Evolutionary conservation across 2,113 vertebrate species (phyloP), one percentile per base, ranked within the genome.

Genomic region (Pelusios castaneus): DNA sequence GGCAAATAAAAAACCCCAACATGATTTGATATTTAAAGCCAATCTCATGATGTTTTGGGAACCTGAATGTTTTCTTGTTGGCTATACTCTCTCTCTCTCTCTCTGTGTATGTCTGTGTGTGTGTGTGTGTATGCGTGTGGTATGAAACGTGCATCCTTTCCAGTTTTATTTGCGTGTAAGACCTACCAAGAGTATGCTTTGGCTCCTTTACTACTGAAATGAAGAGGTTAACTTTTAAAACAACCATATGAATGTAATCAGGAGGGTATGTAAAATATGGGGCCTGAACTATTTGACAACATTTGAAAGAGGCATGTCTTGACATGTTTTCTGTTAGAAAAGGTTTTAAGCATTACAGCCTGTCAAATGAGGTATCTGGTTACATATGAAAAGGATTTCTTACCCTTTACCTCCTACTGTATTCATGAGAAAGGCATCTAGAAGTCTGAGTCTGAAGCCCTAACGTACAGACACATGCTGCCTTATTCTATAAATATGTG

Each of bases 191-290:
- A 88, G 77, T 17, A 38, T 86, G 49, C 82, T 93, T 94, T 96
- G 86, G 82, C 84, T 60, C 70, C 85, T 25, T n/a, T 24, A 82
- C 88, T 86, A 34, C 86, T 93, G 92, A 96, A 96, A 82, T 2
- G 7, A 85, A 93, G 91, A 93, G 92, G 86, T 93, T 97, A 97
- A 97, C 97, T 94, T 96, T 87, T 63, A 82, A 97, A 89, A 92
- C 84, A 60, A 97, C 94, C 96, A 97, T 94, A 91, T 84, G 96
- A 95, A 93, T 97, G 94, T 79, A 95, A 97, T 98, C 95, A 95
- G 83, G 87, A 96, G 97, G 73, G 90, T 84, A 97, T 96, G 97
- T 87, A 95, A 97, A 96, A 93, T 97, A 96, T 89, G 89, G 95
- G 89, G 88, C 87, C 95, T 97, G 91, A 95, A 95, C 94, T 90